Percentiles rank a stretch among this genome's conserved stretches.
These are phyloP conservation scores for Oenanthe melanoleuca DNA, from an alignment of 2,113 vertebrate genomes.

Conservation along the genomic window DNA sequence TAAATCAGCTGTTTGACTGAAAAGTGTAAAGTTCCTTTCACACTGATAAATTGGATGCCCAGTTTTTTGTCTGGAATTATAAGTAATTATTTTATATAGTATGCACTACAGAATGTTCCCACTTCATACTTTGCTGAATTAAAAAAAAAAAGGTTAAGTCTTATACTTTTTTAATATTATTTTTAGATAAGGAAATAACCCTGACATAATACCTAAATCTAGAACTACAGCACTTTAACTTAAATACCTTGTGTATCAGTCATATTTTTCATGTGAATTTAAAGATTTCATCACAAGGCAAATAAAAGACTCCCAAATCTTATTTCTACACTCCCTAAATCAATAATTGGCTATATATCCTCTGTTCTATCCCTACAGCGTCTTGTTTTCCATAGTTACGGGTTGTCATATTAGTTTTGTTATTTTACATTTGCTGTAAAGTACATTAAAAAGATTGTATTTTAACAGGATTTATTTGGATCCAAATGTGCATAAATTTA, in stretches of 20 bases:
- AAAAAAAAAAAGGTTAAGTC: neutral
- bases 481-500: neutral
- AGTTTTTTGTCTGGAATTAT: neutral
- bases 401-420: neutral
- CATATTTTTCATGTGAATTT: neutral
- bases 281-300: too few species aligned
- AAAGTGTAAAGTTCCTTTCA: neutral
- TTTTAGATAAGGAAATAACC: neutral
- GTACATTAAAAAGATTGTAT: neutral
- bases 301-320: neutral
- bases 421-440: neutral
- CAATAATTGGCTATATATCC: fast-evolving
- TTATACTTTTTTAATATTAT: neutral
- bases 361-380: neutral
- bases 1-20: neutral
- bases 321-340: neutral
- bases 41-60: neutral
- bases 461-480: neutral
- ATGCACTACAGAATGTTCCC: neutral
- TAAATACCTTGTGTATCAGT: neutral
- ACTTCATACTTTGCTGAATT: neutral
- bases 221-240: neutral
- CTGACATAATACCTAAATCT: neutral
- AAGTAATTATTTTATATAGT: neutral
- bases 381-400: neutral